Conservation (phyloP, 2,113 vertebrate genomes). For the Dromaius novaehollandiae region DNA sequence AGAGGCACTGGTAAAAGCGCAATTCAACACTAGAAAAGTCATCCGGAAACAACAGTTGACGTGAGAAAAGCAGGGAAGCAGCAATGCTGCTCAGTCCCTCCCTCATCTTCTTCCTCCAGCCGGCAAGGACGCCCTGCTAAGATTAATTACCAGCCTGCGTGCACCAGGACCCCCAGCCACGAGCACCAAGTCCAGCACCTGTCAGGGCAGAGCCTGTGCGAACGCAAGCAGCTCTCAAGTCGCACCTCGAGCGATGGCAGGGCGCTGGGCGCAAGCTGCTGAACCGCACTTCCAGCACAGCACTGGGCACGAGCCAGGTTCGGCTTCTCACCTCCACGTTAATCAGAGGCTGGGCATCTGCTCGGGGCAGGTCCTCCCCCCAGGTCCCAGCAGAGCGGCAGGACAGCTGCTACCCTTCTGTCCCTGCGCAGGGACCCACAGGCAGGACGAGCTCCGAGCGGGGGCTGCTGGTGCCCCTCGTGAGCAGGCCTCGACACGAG, state of each 20-base stretch:
- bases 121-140: not conserved
- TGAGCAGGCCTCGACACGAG: not conserved
- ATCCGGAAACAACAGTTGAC: not conserved
- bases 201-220: not conserved
- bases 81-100: not conserved
- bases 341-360: not conserved
- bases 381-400: not conserved
- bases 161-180: not conserved
- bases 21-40: not conserved
- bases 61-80: not conserved
- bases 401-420: not conserved
- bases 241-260: rapidly evolving
- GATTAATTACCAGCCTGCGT: not conserved
- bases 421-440: not conserved
- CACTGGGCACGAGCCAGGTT: rapidly evolving
- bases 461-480: not conserved
- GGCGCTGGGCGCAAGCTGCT: rapidly evolving
- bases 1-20: not conserved
- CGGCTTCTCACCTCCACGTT: not conserved
- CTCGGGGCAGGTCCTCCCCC: not conserved
- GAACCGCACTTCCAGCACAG: not conserved
- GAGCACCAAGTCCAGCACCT: not conserved
- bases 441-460: not conserved
- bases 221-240: not conserved
- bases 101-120: not conserved